These are phyloP conservation scores for Cataglyphis altisquamis DNA, from an alignment of 2,888 invertebrate genomes.

Conservation along the genomic window DNA sequence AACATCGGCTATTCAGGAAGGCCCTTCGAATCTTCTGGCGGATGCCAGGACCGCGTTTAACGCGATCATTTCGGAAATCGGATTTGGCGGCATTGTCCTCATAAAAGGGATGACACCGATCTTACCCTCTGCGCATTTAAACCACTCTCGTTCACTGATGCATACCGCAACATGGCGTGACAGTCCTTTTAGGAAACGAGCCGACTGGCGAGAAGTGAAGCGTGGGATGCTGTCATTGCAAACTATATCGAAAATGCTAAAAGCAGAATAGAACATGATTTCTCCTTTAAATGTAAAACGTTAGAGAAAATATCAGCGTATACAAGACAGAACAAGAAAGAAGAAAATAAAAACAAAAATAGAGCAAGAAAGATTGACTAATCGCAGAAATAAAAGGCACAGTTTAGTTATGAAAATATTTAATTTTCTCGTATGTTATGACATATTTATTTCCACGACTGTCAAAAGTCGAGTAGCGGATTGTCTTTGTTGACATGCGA, in stretches of 20 bases:
- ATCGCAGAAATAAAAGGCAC: background rate
- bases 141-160: conserved; percentile 79
- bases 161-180: conserved; percentile 79
- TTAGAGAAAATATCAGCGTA: background rate
- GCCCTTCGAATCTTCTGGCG: conserved; percentile 67
- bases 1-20: conserved; percentile 79
- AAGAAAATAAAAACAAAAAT: background rate
- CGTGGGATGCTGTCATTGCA: background rate
- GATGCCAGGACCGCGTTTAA: conserved; percentile 82
- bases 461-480: background rate
- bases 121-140: conserved; percentile 66
- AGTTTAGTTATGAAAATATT: background rate
- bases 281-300: background rate
- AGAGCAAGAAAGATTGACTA: background rate
- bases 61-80: conserved; percentile 84
- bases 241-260: conserved; percentile 1
- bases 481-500: conserved; percentile 37
- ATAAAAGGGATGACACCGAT: conserved; percentile 79
- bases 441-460: background rate
- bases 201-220: conserved; percentile 5
- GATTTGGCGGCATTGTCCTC: conserved; percentile 82
- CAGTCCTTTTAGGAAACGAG: conserved; percentile 56
- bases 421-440: background rate
- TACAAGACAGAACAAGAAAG: too few species aligned
- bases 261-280: background rate